Percentiles rank a stretch among this genome's conserved stretches.
Evolutionary conservation across 2,888 invertebrate genomes (phyloP).

Genomic region (Eledone cirrhosa): DNA sequence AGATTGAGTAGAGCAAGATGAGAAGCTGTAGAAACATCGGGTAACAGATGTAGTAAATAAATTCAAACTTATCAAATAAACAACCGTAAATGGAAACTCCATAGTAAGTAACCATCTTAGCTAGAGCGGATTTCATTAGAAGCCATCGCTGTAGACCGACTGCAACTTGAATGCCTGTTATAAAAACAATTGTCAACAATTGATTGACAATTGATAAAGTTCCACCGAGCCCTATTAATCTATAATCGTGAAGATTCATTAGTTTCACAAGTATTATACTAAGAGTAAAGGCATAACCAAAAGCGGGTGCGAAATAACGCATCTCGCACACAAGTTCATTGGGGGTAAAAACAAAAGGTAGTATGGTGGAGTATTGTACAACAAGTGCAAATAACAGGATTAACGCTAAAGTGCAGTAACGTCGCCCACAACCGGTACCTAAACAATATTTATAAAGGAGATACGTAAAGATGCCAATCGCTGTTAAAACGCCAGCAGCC

Average conservation of each 20-base stretch:
- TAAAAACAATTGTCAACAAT: conserved; percentile 83
- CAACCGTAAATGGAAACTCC: conserved; percentile 45
- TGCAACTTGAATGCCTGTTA: conserved; percentile 78
- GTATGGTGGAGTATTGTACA: conserved; percentile 64
- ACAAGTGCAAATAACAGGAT: conserved; percentile 66
- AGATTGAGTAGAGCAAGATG: conserved; percentile 83
- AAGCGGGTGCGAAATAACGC: conserved; percentile 65
- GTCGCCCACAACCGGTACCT: conserved; percentile 43
- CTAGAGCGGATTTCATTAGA: conserved; percentile 44
- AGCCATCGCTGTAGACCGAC: conserved; percentile 65
- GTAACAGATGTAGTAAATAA: conserved; percentile 79
- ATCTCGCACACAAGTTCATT: conserved; percentile 65
- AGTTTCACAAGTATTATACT: conserved; percentile 91
- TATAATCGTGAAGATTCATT: conserved; percentile 88
- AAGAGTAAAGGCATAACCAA: conserved; percentile 79
- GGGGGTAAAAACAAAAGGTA: conserved; percentile 66
- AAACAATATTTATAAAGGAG: conserved; percentile 80
- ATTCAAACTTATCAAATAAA: conserved; percentile 45
- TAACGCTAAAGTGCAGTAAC: conserved; percentile 63
- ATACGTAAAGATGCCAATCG: conserved; percentile 84
- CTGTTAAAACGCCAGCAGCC: conserved; percentile 82
- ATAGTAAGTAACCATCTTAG: conserved; percentile 35
- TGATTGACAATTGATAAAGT: conserved; percentile 80
- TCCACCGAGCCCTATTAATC: conserved; percentile 81
- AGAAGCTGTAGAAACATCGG: conserved; percentile 84